These are phyloP conservation scores for Phasianus colchicus DNA, from an alignment of 2,113 vertebrate species.

Conservation along the genomic window DNA sequence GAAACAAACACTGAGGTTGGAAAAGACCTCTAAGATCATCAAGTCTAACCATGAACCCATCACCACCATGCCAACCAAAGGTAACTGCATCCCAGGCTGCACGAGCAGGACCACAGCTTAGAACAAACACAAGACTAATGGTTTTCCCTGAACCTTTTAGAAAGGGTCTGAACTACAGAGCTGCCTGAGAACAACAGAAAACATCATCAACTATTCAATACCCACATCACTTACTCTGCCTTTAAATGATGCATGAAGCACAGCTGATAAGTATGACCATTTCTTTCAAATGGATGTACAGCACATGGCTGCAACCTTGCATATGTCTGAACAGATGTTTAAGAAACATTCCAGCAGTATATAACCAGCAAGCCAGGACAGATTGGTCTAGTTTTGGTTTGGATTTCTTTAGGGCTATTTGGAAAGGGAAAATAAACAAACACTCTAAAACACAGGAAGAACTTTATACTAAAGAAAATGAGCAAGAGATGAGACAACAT, in stretches of 20 bases:
- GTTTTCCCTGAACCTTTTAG: neutral
- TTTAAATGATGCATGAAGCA: neutral
- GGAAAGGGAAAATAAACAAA: neutral
- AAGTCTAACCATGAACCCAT: too few species aligned
- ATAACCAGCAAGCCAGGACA: neutral
- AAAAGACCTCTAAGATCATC: too few species aligned
- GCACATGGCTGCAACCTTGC: neutral
- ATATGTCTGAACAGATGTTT: neutral
- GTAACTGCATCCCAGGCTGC: neutral
- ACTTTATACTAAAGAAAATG: neutral
- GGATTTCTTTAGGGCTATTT: neutral
- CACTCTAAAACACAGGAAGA: neutral
- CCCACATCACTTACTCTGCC: neutral
- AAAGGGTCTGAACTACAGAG: neutral
- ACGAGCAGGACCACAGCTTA: neutral
- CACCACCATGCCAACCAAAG: neutral
- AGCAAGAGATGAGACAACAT: neutral
- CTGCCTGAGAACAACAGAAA: neutral
- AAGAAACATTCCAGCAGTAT: neutral
- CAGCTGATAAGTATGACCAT: neutral
- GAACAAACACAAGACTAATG: neutral
- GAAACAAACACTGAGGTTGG: too few species aligned
- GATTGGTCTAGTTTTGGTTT: neutral
- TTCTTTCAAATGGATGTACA: neutral
- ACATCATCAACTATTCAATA: neutral